Conservation (phyloP, 2,113 vertebrate genomes). For the Oophaga pumilio region DNA sequence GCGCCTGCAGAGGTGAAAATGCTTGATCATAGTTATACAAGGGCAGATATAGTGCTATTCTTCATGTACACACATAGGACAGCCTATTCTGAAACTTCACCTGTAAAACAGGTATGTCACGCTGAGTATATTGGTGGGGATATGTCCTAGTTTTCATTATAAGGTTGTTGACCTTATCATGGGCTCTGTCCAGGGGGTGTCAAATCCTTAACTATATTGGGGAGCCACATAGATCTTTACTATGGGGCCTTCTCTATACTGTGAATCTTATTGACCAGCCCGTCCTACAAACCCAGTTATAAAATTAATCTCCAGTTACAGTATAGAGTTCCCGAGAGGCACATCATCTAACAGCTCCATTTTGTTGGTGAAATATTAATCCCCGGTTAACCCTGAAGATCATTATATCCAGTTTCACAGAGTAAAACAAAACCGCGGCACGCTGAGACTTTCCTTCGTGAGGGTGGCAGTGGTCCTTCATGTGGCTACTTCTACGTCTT, state of each 20-base stretch:
- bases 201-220: neutral
- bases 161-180: too few relatives aligned
- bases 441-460: neutral
- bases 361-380: constrained; percentile 37
- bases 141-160: too few relatives aligned
- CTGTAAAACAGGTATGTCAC: too few relatives aligned
- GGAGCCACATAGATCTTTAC: neutral
- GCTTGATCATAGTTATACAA: too few relatives aligned
- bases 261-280: neutral
- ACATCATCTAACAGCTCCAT: constrained; percentile 22
- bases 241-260: neutral
- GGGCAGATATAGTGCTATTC: too few relatives aligned
- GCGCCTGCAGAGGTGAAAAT: too few relatives aligned
- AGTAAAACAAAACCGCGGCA: constrained; percentile 24
- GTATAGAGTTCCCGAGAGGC: neutral
- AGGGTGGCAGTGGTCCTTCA: neutral
- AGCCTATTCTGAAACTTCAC: too few relatives aligned
- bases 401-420: constrained; percentile 8
- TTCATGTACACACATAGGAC: too few relatives aligned
- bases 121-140: too few relatives aligned
- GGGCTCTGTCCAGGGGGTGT: too few relatives aligned
- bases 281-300: neutral
- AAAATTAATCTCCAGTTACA: neutral
- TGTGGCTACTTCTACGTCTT: neutral
- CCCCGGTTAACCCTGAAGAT: constrained; percentile 1